Evolutionary conservation across 2,888 invertebrate species (phyloP).

Genomic region (Dermolepida albohirtum): DNA sequence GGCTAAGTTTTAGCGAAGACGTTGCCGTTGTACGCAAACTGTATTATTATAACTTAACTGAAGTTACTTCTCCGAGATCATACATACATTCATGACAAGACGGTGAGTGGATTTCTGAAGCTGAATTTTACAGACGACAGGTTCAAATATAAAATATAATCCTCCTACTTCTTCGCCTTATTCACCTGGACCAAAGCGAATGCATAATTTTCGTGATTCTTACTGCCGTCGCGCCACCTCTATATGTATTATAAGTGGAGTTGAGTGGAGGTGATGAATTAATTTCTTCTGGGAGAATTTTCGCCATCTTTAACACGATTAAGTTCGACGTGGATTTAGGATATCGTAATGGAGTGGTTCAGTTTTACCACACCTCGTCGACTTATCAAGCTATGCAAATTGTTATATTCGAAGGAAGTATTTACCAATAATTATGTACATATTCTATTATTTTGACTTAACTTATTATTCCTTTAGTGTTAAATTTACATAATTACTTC

Average conservation of each 20-base stretch:
- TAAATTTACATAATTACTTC: no score
- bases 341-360: not conserved
- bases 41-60: slow-evolving; percentile 61
- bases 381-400: slow-evolving; percentile 20
- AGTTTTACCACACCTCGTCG: slow-evolving; percentile 4
- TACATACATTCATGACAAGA: slow-evolving; percentile 63
- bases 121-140: slow-evolving; percentile 33
- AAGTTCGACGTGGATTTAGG: slow-evolving; percentile 3
- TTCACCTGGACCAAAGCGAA: slow-evolving; percentile 35
- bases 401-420: not conserved
- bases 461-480: no score
- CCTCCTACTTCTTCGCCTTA: slow-evolving; percentile 36
- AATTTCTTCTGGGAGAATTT: slow-evolving; percentile 36
- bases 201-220: slow-evolving; percentile 27
- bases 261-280: slow-evolving; percentile 36
- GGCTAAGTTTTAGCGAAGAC: slow-evolving; percentile 57
- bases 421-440: slow-evolving; percentile 14
- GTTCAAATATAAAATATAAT: slow-evolving; percentile 49
- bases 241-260: slow-evolving; percentile 14
- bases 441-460: not conserved
- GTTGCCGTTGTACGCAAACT: slow-evolving; percentile 52
- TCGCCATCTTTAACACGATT: slow-evolving; percentile 31
- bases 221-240: slow-evolving; percentile 7
- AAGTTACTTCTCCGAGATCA: slow-evolving; percentile 58
- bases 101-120: slow-evolving; percentile 37